Evolutionary conservation across 64 coral and sea anemone genomes (phyloP), one percentile per base, ranked within the genome.

Genomic region (Acropora tenuis): DNA sequence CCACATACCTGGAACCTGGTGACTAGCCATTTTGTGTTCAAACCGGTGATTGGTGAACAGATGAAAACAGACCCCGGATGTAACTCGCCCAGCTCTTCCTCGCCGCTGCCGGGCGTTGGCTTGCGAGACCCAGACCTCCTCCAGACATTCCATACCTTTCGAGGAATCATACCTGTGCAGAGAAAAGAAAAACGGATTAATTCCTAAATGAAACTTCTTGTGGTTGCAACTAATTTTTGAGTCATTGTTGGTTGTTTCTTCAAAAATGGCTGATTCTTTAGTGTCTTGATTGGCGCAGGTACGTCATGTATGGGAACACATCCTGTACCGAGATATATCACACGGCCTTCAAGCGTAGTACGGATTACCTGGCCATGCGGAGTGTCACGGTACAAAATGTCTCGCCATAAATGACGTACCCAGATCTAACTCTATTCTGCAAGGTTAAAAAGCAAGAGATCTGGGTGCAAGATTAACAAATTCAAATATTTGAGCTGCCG

Each of bases 41-140:
- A 92, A 96, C 15, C 94, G 91, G 50, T 93, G 66, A 71, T 91
- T 90, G 43, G 94, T 96, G 15, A 93, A 96, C 82, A 96, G 10
- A 65, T 96, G 94, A 74, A 96, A 96, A 81, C 94, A 96, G 67
- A 96, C 87, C 90, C 94, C 94, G 87, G 94, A 96, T 87, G 91
- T 96, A 40, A 96, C 94, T 40, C 94, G 91, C 2, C 94, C 94
- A 10, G 94, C 94, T 67, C 94, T 88, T n/a, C 94, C 94, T 41
- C 91, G 80, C 17, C 94, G 87, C 75, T 96, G 94, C 43, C 94
- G 94, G 2, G 94, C 94, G 68, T 96, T 96, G 50, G 94, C 94
- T 84, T 91, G 90, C 46, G 94, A 96, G 47, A 93, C 94, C 94
- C 94, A 96, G 45, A 91, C 92, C n/a, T 96, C 94, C 65, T 93